Conservation (phyloP, 64 coral and sea anemone genomes). For the Montipora sp. region DNA sequence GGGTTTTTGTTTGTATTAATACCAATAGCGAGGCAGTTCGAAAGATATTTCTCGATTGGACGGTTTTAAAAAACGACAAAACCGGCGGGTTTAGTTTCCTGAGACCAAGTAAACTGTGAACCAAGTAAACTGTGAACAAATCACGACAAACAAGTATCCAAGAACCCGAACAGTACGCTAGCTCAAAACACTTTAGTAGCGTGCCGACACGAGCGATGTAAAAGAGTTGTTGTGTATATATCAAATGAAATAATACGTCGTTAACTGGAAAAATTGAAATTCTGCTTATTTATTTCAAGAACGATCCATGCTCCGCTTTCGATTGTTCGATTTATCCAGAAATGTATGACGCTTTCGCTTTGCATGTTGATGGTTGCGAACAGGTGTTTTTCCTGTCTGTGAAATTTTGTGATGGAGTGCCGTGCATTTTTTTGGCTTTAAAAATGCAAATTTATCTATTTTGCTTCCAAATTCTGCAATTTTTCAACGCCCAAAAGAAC, state of each 20-base stretch:
- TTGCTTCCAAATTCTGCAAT: too few relatives aligned
- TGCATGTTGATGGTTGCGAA: conserved; percentile 9
- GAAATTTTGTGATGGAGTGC: not conserved
- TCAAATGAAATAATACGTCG: not conserved
- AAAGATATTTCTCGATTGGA: conserved; percentile 93
- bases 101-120: conserved; percentile 33
- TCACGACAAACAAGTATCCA: not conserved
- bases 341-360: not conserved
- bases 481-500: too few relatives aligned
- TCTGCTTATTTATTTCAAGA: too few relatives aligned
- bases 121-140: too few relatives aligned
- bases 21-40: conserved; percentile 94
- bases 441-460: too few relatives aligned
- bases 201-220: not conserved
- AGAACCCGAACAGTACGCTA: not conserved
- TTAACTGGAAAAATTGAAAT: not conserved
- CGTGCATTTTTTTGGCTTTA: too few relatives aligned
- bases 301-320: too few relatives aligned
- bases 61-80: conserved; percentile 96
- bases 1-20: conserved; percentile 75
- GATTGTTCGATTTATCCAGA: too few relatives aligned
- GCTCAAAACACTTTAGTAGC: not conserved
- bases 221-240: conserved; percentile 3
- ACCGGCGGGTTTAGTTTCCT: conserved; percentile 88
- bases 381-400: conserved; percentile 15